A percentile compares a stretch with the other conserved stretches of the same genome.
Evolutionary conservation across 2,888 invertebrate genomes (phyloP).

Genomic region (Mayetiola destructor): DNA sequence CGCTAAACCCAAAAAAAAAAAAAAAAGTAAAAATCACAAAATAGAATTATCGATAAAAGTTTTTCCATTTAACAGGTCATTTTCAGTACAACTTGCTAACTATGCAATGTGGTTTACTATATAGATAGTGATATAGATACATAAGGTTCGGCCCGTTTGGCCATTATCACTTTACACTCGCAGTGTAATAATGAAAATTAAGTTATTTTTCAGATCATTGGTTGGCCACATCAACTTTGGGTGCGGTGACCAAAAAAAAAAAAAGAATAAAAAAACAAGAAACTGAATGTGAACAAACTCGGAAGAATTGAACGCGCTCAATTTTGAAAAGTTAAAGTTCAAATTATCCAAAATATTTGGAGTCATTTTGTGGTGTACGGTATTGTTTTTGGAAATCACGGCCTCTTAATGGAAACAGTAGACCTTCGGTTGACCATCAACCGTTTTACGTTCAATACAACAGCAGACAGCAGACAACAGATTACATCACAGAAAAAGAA

Average conservation of each 20-base stretch:
- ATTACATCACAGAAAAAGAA: too few relatives aligned
- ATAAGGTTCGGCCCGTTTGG: conserved; percentile 11
- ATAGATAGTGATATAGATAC: too few relatives aligned
- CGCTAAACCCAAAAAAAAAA: neutral
- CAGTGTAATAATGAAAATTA: conserved; percentile 1
- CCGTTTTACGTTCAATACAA: too few relatives aligned
- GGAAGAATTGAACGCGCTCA: neutral
- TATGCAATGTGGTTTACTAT: too few relatives aligned
- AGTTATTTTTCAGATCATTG: conserved; percentile 12
- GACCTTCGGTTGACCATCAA: too few relatives aligned
- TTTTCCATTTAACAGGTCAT: conserved; percentile 9
- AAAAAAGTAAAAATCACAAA: neutral
- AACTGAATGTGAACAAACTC: conserved; percentile 3
- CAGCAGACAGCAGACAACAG: too few relatives aligned
- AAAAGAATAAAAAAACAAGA: too few relatives aligned
- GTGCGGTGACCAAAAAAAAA: conserved; percentile 2
- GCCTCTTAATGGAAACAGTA: too few relatives aligned
- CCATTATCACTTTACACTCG: conserved; percentile 2
- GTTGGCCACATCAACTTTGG: conserved; percentile 4
- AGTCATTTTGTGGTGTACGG: neutral
- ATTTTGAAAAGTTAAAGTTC: neutral
- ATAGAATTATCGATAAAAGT: conserved; percentile 6
- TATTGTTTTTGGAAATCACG: too few relatives aligned
- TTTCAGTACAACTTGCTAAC: too few relatives aligned
- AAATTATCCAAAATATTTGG: neutral